These are phyloP conservation scores for Tachysurus vachellii DNA, from an alignment of 2,113 vertebrate genomes.

Conservation along the genomic window DNA sequence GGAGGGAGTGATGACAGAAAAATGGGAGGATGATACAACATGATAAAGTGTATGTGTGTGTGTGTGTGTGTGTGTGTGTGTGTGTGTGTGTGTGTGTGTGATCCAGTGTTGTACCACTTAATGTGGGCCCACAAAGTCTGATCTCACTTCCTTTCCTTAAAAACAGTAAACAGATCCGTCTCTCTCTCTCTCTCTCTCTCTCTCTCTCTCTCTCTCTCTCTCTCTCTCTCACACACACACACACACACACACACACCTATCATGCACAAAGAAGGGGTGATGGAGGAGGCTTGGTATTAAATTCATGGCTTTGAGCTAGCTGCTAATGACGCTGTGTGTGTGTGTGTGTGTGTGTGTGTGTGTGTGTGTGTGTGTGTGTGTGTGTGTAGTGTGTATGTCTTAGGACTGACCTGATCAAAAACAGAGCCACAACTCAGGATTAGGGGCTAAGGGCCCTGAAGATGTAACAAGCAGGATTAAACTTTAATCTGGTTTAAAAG, in stretches of 20 bases:
- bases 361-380: constrained; percentile 5
- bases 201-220: not conserved
- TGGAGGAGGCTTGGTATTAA: constrained; percentile 8
- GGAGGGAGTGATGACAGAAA: constrained; percentile 37
- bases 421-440: not conserved
- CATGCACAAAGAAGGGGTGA: not conserved
- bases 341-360: not conserved
- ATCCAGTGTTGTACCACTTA: not conserved
- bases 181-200: not conserved
- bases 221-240: constrained; percentile 26
- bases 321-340: not conserved
- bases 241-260: constrained; percentile 30
- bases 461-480: not conserved
- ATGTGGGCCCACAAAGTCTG: constrained; percentile 5
- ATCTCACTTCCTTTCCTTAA: constrained; percentile 36
- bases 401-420: not conserved
- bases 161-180: constrained; percentile 34
- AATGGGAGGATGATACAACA: constrained; percentile 18
- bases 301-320: constrained; percentile 5
- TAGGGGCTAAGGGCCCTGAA: not conserved
- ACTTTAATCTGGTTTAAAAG: not conserved
- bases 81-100: not conserved
- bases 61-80: constrained; percentile 19
- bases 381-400: not conserved
- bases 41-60: constrained; percentile 34